Evolutionary conservation across 2,797 vertebrate species (phyloP), one percentile per base, ranked within the genome.

Genomic region (Sternarchorhynchus goeldii): DNA sequence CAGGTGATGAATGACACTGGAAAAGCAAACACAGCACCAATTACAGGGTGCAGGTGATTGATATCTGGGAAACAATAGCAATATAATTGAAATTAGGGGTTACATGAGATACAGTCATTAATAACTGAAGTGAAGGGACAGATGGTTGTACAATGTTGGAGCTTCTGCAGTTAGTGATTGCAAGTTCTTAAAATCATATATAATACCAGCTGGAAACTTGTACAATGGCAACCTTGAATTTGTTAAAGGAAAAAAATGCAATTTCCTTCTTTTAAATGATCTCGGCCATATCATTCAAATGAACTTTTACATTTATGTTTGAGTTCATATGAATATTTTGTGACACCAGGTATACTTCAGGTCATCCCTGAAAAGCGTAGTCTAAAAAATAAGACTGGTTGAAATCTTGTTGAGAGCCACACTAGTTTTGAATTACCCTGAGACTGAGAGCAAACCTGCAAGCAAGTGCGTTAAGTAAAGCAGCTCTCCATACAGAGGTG

Each of bases 1-100:
- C 77, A 74, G 2, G 21, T 90, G 90, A 92, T 87, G 85, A 89
- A 92, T 90, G 90, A 86, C 87, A 87, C 83, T n/a, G 29, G 68
- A 63, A 29, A 63, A 65, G 56, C 74, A 73, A 84, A 86, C 87
- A 78, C 81, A 83, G 86, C 86, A 88, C 86, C 86, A 90, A 92
- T 91, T 91, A 89, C 75, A 83, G 81, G 74, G 85, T 83, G 31
- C 39, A 83, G 83, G 82, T 81, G 88, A 91, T 86, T 87, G 85
- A 89, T 85, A 81, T 81, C 78, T 31, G 76, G 69, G 57, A 80
- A 79, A 87, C 84, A 88, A 89, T 84, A 83, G 85, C 72, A 1
- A 73, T 80, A 82, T 91, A 82, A 89, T 84, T 88, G 79, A 77
- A 88, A 89, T 89, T 81, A 89, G 70, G 76, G 55, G 25, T 69